Conservation (phyloP, 2,888 invertebrate species). For the Elmis aenea region DNA sequence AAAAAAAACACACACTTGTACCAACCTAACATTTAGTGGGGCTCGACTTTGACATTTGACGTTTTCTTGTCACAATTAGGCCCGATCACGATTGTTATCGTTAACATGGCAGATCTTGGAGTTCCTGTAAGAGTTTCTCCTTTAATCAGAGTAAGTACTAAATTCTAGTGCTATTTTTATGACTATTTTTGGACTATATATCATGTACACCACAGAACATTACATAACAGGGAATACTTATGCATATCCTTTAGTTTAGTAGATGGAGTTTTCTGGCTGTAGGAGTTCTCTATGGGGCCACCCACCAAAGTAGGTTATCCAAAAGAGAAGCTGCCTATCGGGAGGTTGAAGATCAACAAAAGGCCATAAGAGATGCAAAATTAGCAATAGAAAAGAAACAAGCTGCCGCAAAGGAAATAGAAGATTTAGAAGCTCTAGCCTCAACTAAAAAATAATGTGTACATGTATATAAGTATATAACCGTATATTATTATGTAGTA, state of each 20-base stretch:
- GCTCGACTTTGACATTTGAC: too few species aligned
- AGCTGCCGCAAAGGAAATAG: constrained; percentile 51
- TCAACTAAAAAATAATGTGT: neutral
- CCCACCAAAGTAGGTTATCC: constrained; percentile 63
- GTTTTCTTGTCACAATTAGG: too few species aligned
- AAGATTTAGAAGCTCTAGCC: constrained; percentile 36
- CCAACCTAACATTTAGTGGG: too few species aligned
- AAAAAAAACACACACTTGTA: too few species aligned
- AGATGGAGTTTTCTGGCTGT: constrained; percentile 72
- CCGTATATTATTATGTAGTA: too few species aligned
- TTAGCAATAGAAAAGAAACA: constrained; percentile 66
- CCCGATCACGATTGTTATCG: too few species aligned
- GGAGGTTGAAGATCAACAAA: constrained; percentile 64
- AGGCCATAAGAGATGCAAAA: constrained; percentile 64
- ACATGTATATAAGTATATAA: neutral
- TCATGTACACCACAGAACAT: neutral
- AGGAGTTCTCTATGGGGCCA: constrained; percentile 72
- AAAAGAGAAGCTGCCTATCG: constrained; percentile 61
- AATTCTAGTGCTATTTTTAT: too few species aligned
- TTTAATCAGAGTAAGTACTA: constrained; percentile 64
- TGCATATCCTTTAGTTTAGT: constrained; percentile 57
- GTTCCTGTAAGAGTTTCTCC: constrained; percentile 77
- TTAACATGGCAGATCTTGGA: constrained; percentile 46
- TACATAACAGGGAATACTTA: constrained; percentile 13
- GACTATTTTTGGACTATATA: too few species aligned